These are phyloP conservation scores for Galeruca laticollis DNA, from an alignment of 2,888 invertebrate species.

Conservation along the genomic window DNA sequence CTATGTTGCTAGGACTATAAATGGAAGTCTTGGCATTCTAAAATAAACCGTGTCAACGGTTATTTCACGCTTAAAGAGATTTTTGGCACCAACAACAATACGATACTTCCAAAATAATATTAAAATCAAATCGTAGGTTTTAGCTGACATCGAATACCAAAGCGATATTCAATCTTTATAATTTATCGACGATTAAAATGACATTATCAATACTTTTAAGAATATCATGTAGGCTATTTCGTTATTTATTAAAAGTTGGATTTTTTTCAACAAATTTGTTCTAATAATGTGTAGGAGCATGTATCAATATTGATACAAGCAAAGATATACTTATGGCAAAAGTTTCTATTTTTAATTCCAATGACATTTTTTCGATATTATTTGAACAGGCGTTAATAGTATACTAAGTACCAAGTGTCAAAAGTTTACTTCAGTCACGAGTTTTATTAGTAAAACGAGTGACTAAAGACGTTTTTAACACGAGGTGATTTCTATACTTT, in stretches of 20 bases:
- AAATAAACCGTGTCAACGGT: neutral
- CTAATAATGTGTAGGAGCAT: neutral
- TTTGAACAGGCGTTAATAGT: too few relatives aligned
- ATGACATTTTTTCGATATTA: neutral
- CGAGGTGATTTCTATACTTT: too few relatives aligned
- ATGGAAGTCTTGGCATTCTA: neutral
- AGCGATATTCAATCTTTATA: neutral
- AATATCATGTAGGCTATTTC: neutral
- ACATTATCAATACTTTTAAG: neutral
- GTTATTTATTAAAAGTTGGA: neutral
- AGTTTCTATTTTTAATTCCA: neutral
- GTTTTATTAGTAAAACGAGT: too few relatives aligned
- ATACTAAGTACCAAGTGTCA: too few relatives aligned
- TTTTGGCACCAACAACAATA: neutral
- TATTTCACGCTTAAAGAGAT: neutral
- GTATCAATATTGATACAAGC: neutral
- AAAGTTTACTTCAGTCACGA: too few relatives aligned
- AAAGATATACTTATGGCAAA: neutral
- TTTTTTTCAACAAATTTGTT: neutral
- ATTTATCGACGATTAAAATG: neutral
- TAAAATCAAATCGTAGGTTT: neutral
- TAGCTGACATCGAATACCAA: neutral
- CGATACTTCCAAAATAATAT: neutral
- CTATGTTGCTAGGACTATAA: too few relatives aligned
- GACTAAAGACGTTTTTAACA: too few relatives aligned